A percentile compares a stretch with the other conserved stretches of the same genome.
phyloP scores from a whole-genome alignment of 1,140 invertebrate species.

The Nebria ingens region DNA sequence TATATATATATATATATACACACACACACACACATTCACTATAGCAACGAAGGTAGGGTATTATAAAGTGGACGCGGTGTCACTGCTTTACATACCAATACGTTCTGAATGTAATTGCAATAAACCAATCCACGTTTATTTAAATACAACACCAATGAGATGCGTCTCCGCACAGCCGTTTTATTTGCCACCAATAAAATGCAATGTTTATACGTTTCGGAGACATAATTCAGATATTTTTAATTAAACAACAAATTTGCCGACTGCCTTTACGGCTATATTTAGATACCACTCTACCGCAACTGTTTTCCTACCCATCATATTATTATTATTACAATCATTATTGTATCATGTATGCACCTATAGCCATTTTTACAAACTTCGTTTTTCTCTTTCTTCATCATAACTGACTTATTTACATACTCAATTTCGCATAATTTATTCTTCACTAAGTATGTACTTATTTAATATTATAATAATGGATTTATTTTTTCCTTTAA shows the following conservation, averaged over 20 bases:
- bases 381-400: too few species aligned
- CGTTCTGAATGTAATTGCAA: conserved; percentile 5
- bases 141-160: conserved; percentile 7
- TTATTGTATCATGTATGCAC: too few species aligned
- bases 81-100: conserved; percentile 8
- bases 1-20: not conserved
- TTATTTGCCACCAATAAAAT: conserved; percentile 5
- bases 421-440: too few species aligned
- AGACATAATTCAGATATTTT: conserved; percentile 8
- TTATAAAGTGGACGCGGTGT: too few species aligned
- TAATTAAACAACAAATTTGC: conserved; percentile 6
- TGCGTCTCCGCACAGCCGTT: not conserved
- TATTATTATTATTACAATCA: too few species aligned
- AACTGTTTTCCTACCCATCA: not conserved
- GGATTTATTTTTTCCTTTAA: too few species aligned
- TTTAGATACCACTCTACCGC: not conserved
- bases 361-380: too few species aligned
- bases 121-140: conserved; percentile 4
- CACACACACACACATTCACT: not conserved
- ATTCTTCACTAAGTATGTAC: too few species aligned
- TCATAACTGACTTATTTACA: too few species aligned
- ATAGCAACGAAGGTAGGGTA: too few species aligned
- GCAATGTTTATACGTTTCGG: conserved; percentile 9
- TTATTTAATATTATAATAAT: too few species aligned
- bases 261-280: not conserved